Conservation (phyloP, 2,888 invertebrate species). For the Oscheius sp. region DNA sequence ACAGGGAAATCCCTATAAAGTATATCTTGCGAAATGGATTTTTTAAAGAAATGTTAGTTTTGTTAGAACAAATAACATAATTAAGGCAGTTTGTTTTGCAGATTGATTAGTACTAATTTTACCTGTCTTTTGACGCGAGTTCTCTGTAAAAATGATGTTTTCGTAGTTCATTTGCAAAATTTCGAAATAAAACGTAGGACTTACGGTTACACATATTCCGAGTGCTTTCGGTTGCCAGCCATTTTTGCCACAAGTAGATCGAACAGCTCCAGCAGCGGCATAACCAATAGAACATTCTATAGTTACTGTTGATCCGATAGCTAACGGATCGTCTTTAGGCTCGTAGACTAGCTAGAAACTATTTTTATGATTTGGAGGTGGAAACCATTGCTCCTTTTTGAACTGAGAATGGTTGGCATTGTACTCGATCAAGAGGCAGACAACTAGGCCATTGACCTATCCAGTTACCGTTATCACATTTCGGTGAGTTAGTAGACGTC, state of each 20-base stretch:
- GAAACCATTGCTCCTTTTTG: neutral
- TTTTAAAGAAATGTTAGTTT: neutral
- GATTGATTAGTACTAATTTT: too few species aligned
- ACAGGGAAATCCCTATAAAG: constrained; percentile 16
- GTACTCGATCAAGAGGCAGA: neutral
- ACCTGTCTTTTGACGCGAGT: constrained; percentile 27
- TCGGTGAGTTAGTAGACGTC: constrained; percentile 31
- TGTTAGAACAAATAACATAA: too few species aligned
- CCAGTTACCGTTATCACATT: constrained; percentile 33
- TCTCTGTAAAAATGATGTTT: neutral
- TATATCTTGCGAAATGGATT: neutral
- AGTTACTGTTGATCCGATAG: constrained; percentile 27
- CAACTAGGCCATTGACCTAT: constrained; percentile 24
- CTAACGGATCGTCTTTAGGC: constrained; percentile 33
- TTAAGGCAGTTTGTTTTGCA: too few species aligned
- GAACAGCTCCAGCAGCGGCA: constrained; percentile 34
- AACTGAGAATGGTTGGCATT: constrained; percentile 10
- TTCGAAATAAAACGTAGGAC: neutral
- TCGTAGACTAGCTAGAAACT: constrained; percentile 38
- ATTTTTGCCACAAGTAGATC: constrained; percentile 32
- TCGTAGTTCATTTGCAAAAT: neutral
- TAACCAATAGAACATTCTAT: constrained; percentile 36
- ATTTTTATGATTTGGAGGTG: neutral
- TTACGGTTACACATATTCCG: constrained; percentile 25
- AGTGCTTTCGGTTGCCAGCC: constrained; percentile 38